Percentiles rank a stretch among this genome's conserved stretches.
Conservation (phyloP, 1,140 invertebrate genomes). For the Drosophila saltans region DNA sequence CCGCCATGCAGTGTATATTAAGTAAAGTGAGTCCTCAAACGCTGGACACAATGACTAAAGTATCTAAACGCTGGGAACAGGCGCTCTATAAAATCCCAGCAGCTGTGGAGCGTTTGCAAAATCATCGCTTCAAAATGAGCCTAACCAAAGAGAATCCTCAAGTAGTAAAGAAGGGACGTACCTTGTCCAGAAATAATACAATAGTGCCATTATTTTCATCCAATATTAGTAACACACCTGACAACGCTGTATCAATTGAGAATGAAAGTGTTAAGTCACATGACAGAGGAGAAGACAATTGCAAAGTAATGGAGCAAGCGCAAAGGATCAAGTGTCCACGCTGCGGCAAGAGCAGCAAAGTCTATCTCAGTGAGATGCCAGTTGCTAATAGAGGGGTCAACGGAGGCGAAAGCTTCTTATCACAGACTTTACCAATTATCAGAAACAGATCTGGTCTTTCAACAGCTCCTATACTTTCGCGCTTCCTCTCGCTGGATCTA, state of each 20-base stretch:
- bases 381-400: neutral
- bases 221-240: conserved; percentile 47
- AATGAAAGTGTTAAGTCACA: conserved; percentile 28
- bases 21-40: conserved; percentile 45
- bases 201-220: conserved; percentile 69
- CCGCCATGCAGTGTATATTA: conserved; percentile 62
- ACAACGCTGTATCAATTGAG: conserved; percentile 22
- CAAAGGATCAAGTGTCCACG: conserved; percentile 69
- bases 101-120: conserved; percentile 49
- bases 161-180: conserved; percentile 32
- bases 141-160: conserved; percentile 59
- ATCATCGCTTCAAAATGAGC: conserved; percentile 60
- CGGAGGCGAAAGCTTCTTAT: conserved; percentile 17
- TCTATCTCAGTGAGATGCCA: conserved; percentile 43
- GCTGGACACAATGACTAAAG: conserved; percentile 63
- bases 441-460: conserved; percentile 10
- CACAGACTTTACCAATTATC: conserved; percentile 53
- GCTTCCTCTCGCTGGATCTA: conserved; percentile 60
- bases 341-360: conserved; percentile 57
- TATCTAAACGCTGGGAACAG: conserved; percentile 53
- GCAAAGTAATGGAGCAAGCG: conserved; percentile 48
- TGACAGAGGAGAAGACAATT: conserved; percentile 41
- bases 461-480: conserved; percentile 26
- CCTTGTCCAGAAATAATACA: conserved; percentile 33
- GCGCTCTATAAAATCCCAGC: conserved; percentile 42